Conservation (phyloP, 2,113 vertebrate genomes). For the Lepus timidus region DNA sequence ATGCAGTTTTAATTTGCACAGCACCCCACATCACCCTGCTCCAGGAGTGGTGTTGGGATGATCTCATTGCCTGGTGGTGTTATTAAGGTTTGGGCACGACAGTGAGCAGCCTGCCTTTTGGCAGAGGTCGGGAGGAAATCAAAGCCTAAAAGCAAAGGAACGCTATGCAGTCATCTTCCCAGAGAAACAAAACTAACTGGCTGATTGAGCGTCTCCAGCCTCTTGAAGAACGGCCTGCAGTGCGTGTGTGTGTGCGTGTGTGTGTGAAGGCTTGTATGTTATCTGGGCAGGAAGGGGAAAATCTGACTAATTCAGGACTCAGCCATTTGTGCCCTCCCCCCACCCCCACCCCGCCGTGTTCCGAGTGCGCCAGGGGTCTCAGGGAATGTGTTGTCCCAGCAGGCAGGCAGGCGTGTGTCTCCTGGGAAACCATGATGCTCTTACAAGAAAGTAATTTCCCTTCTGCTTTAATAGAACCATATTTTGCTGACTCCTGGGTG, state of each 20-base stretch:
- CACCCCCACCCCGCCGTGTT: neutral
- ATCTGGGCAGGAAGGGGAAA: constrained; percentile 78
- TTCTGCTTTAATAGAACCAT: neutral
- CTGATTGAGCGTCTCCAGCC: neutral
- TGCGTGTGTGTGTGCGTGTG: constrained; percentile 23
- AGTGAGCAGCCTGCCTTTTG: neutral
- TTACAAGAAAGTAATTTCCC: neutral
- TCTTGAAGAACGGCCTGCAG: constrained; percentile 72
- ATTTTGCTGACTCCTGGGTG: neutral
- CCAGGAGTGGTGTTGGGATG: neutral
- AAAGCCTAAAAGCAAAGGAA: neutral
- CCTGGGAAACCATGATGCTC: neutral
- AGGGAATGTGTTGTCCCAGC: constrained; percentile 16
- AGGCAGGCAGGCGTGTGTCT: neutral
- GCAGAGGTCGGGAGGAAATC: neutral
- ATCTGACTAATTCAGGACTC: constrained; percentile 40
- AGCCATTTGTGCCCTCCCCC: neutral
- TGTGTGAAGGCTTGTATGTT: constrained; percentile 11
- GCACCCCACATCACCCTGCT: too few relatives aligned
- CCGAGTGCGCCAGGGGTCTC: constrained; percentile 58
- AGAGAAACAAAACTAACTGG: neutral
- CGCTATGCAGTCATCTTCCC: constrained; percentile 52
- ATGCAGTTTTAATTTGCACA: neutral
- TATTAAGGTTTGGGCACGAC: neutral
- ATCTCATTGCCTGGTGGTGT: neutral